Conservation (phyloP, 2,888 invertebrate genomes). For the Cyclophora albipunctata region DNA sequence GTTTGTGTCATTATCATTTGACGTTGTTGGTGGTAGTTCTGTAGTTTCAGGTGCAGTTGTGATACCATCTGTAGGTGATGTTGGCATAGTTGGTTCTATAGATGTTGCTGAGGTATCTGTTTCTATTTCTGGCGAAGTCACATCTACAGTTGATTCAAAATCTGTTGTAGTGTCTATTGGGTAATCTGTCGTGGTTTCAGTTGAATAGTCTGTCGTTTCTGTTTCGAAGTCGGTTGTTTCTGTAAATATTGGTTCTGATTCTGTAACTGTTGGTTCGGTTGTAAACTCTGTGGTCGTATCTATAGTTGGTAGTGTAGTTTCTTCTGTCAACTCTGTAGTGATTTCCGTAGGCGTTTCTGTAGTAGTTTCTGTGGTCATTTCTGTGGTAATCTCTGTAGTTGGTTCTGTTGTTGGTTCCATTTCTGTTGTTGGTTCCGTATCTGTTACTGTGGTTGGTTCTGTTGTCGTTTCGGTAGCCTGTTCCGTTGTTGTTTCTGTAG, state of each 20-base stretch:
- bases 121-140: too few species aligned
- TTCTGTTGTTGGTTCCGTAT: background rate
- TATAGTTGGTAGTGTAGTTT: background rate
- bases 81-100: background rate
- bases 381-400: background rate
- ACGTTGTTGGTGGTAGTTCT: background rate
- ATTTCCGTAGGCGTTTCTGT: background rate
- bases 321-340: background rate
- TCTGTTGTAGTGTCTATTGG: too few species aligned
- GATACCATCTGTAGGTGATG: background rate
- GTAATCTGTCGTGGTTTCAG: too few species aligned
- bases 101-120: too few species aligned
- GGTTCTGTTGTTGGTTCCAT: background rate
- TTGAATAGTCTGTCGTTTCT: background rate
- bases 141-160: too few species aligned
- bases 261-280: background rate
- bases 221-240: background rate
- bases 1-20: background rate
- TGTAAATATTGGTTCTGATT: background rate
- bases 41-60: background rate
- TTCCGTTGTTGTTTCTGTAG: constrained; percentile 1
- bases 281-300: background rate
- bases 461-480: background rate
- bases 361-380: background rate
- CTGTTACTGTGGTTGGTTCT: background rate